Evolutionary conservation across 2,113 vertebrate genomes (phyloP).

Genomic region (Dinomys branickii): DNA sequence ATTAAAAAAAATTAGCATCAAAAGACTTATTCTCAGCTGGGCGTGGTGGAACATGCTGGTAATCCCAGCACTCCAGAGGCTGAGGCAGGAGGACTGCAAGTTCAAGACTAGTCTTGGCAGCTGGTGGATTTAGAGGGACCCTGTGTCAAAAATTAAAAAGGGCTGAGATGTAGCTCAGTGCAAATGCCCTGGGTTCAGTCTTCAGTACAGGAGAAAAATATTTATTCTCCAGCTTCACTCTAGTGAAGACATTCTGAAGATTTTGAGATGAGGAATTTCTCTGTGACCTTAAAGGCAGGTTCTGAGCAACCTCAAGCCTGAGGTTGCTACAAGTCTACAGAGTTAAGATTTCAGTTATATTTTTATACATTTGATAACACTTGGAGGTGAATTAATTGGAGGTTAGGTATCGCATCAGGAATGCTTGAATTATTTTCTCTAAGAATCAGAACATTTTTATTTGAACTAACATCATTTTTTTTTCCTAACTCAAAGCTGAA

Average conservation of each 20-base stretch:
- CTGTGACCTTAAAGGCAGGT: background rate
- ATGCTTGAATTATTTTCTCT: background rate
- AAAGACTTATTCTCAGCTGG: background rate
- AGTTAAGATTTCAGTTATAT: background rate
- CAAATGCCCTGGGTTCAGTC: background rate
- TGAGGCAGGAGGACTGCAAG: background rate
- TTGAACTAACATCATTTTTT: background rate
- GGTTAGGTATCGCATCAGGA: background rate
- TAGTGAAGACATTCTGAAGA: background rate
- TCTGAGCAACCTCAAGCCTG: background rate
- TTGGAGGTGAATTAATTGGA: background rate
- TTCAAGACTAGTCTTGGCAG: background rate
- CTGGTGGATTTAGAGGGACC: background rate
- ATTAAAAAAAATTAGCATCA: background rate
- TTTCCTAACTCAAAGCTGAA: background rate
- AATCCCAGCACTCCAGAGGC: background rate
- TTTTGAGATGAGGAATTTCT: background rate
- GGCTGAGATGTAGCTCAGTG: background rate
- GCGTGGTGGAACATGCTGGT: background rate
- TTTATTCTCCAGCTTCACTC: background rate
- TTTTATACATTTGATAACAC: background rate
- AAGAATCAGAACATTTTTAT: background rate
- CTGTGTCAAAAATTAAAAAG: background rate
- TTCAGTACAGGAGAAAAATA: background rate
- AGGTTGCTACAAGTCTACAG: background rate